These are phyloP conservation scores for Pteruthius melanotis DNA, from an alignment of 2,113 vertebrate genomes.

Conservation along the genomic window DNA sequence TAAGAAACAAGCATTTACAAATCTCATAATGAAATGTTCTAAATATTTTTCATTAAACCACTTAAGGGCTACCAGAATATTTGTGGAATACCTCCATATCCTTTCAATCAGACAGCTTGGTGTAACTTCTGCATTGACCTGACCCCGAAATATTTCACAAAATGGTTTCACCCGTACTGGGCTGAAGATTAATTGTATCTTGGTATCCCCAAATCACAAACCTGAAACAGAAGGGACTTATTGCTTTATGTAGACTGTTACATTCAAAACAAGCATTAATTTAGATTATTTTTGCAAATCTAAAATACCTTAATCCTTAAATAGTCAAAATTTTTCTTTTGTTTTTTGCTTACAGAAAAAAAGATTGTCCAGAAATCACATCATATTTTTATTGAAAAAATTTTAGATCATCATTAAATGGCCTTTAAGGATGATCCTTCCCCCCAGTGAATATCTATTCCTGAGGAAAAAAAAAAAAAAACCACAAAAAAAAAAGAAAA, in stretches of 20 bases:
- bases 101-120: neutral
- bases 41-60: neutral
- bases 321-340: neutral
- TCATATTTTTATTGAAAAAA: neutral
- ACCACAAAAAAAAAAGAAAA: too few relatives aligned
- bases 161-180: neutral
- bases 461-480: too few relatives aligned
- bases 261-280: neutral
- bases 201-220: neutral
- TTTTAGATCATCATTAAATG: neutral
- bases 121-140: neutral
- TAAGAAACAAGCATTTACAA: neutral
- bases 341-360: neutral
- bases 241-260: neutral
- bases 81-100: neutral
- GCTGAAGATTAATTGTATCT: neutral
- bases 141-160: neutral
- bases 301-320: neutral
- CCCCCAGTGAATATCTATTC: neutral
- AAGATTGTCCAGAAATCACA: neutral
- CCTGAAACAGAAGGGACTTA: neutral
- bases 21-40: neutral
- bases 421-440: neutral
- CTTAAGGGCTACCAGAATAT: neutral
- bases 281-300: neutral